A percentile compares a stretch with the other conserved stretches of the same genome.
Conservation (phyloP, 2,113 vertebrate species). For the Holacanthus passer region DNA sequence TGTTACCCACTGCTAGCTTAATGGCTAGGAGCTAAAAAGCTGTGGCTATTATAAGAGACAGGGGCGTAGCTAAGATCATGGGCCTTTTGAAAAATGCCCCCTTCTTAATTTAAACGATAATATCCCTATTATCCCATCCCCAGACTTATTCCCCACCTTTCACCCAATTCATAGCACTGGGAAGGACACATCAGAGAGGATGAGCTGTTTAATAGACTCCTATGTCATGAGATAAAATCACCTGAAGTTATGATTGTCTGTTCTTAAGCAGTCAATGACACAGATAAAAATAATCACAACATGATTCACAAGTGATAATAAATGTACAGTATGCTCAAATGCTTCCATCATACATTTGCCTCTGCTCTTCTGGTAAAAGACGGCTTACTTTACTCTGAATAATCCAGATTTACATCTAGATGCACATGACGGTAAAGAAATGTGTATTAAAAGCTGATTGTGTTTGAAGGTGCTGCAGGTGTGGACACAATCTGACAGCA, state of each 20-base stretch:
- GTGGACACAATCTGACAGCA: not conserved
- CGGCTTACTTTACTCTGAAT: not conserved
- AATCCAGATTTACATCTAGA: not conserved
- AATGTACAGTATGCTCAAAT: not conserved
- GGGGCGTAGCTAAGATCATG: not conserved
- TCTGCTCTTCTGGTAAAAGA: not conserved
- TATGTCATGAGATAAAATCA: not conserved
- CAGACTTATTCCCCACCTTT: not conserved
- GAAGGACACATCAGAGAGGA: not conserved
- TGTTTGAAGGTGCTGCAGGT: not conserved
- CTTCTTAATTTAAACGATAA: not conserved
- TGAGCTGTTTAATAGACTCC: not conserved
- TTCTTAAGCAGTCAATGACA: not conserved
- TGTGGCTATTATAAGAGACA: not conserved
- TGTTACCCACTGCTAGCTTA: not conserved
- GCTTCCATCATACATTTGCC: not conserved
- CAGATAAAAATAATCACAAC: not conserved
- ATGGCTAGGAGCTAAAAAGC: slow-evolving; percentile 11
- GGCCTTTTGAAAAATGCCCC: not conserved
- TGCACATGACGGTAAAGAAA: not conserved
- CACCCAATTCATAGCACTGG: too few species aligned
- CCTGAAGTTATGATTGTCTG: too few species aligned
- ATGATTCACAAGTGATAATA: not conserved
- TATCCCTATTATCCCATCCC: not conserved
- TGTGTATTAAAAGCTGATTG: not conserved